A percentile compares a stretch with the other conserved stretches of the same genome.
These are phyloP conservation scores for Henicopernis longicauda DNA, from an alignment of 2,113 vertebrate genomes.

Conservation along the genomic window DNA sequence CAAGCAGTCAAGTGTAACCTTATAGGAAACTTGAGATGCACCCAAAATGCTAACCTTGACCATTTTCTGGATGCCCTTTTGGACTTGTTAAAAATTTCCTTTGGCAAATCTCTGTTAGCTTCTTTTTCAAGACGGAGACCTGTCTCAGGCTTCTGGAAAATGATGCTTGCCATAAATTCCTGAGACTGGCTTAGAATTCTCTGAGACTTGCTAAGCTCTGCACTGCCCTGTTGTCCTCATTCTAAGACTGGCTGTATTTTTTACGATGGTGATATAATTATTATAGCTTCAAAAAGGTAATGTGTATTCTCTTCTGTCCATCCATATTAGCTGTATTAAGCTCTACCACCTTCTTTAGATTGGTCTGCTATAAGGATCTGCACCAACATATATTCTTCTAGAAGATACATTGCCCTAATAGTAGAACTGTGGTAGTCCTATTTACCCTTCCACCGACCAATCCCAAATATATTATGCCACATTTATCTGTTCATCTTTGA, in stretches of 20 bases:
- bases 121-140: neutral
- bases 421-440: neutral
- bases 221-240: neutral
- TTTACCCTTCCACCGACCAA: neutral
- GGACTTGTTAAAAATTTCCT: neutral
- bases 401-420: neutral
- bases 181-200: neutral
- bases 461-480: neutral
- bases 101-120: neutral
- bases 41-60: neutral
- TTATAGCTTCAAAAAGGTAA: neutral
- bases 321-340: neutral
- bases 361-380: neutral
- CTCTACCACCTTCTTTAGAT: neutral
- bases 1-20: neutral
- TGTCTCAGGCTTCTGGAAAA: neutral
- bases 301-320: neutral
- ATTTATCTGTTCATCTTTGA: neutral
- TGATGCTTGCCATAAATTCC: neutral
- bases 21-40: neutral
- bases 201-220: neutral
- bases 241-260: neutral
- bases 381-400: neutral
- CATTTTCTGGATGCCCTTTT: neutral
- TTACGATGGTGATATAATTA: neutral